A percentile compares a stretch with the other conserved stretches of the same genome.
Conservation (phyloP, 2,797 vertebrate species). For the Periophthalmus magnuspinnatus region DNA sequence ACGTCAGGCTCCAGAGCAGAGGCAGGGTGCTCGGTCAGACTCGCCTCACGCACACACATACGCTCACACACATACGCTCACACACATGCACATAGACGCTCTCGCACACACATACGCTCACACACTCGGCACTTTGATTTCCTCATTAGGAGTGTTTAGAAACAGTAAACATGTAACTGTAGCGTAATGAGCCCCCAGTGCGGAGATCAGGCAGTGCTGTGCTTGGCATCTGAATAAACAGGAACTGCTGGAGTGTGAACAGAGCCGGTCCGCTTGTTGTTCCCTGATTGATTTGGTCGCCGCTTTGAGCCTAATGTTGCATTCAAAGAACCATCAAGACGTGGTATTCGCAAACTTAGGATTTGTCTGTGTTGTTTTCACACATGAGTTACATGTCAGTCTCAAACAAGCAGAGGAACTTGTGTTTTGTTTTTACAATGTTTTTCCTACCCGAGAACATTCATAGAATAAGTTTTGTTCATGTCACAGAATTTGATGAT, state of each 20-base stretch:
- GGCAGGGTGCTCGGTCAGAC: slow-evolving; percentile 45
- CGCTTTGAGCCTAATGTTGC: slow-evolving; percentile 34
- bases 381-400: not conserved
- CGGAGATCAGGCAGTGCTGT: slow-evolving; percentile 28
- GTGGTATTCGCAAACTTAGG: not conserved
- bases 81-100: not conserved
- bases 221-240: slow-evolving; percentile 56
- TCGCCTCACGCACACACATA: not conserved
- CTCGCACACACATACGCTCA: not conserved
- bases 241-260: slow-evolving; percentile 50
- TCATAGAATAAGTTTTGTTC: too few relatives aligned
- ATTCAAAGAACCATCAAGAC: slow-evolving; percentile 23
- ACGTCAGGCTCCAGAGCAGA: slow-evolving; percentile 3
- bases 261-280: slow-evolving; percentile 23
- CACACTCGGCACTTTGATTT: slow-evolving; percentile 57
- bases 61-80: not conserved
- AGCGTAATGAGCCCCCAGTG: slow-evolving; percentile 71
- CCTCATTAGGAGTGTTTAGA: slow-evolving; percentile 76
- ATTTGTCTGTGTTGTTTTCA: not conserved
- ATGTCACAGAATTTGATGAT: too few relatives aligned
- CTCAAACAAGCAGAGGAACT: not conserved
- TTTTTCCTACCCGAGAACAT: too few relatives aligned
- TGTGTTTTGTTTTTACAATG: too few relatives aligned
- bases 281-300: slow-evolving; percentile 31
- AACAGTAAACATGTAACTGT: slow-evolving; percentile 75